Evolutionary conservation across 2,113 vertebrate species (phyloP), one percentile per base, ranked within the genome.

Genomic region (Gymnarchus niloticus): DNA sequence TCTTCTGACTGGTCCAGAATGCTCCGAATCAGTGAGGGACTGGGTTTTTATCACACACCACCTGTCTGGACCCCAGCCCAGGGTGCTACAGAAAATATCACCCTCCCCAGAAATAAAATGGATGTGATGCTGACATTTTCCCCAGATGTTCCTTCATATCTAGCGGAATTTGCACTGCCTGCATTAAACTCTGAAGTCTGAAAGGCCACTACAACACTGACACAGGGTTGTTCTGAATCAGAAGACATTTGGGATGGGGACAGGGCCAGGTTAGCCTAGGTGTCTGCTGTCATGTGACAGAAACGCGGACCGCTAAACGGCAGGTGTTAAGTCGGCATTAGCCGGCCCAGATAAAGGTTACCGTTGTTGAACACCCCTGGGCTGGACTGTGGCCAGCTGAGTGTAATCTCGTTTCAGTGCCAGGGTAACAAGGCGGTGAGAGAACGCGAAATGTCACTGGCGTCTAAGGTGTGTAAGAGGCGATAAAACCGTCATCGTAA

Each of bases 401-500:
- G 65, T 78, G 59, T 86, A 85, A 89, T 89, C 82, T 85, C 8
- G 83, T 87, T 87, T 87, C 84, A 84, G 83, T 46, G 14, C 33
- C 73, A 25, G 25, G 86, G 80, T 85, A 84, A 87, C 84, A 54
- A 85, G 78, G 44, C 69, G 81, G 80, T 82, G 52, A 85, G 83
- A 69, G 84, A 86, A 88, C 82, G 85, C 86, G 83, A 88, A 87
- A 87, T 88, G 85, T 89, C 88, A 87, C 46, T 87, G 87, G 86
- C 83, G 89, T 89, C 85, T 81, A 83, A 87, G 57, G 87, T 85
- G 88, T 82, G 85, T 65, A 87, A 84, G 92, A 91, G 84, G 87
- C 86, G 88, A 89, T 88, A 89, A 91, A 89, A 92, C 89, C 90
- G 84, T 41, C 85, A 88, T 86, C 90, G 87, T 91, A 87, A 87